Base-by-base conservation (phyloP, 2,797 vertebrate genomes). In the Gymnothorax reevesii region DNA sequence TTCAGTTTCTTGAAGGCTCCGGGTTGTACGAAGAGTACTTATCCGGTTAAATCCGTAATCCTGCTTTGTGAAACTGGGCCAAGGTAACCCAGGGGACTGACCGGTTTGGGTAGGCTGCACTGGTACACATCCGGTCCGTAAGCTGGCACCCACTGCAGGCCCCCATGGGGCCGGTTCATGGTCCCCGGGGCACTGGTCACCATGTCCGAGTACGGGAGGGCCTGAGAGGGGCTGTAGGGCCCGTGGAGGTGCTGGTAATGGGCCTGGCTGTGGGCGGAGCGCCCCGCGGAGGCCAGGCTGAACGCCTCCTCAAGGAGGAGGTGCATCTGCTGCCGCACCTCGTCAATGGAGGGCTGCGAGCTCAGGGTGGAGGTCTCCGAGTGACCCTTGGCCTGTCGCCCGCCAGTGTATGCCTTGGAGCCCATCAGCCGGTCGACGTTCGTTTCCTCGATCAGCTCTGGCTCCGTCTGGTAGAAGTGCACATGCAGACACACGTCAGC, bases 251-350 rank as follows among this genome's bases (percentile, higher is more conserved):
- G 97, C 85, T 95, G 92, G 66, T 97, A 97, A 86, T 94, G 94
- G 90, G 96, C 97, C 79, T 97, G 94, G 89, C 95, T 95, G 71
- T 97, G 97, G 85, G 96, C 96, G 7, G 97, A 96, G 5, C 98
- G 98, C 60, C 98, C 98, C 0, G 98, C 97, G 0, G 98, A 99
- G 2, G 98, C 99, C 94, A 99, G 94, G 92, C 98, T 99, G 94
- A 99, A 99, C 25, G 99, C 99, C 91, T 99, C 98, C 92, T 99
- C 99, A 92, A 99, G 95, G 86, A 99, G 95, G 94, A 99, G 95
- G 92, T 99, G 99, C 99, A 99, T 99, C 95, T 99, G 99, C 89
- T 99, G 98, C 42, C 99, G 95, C 88, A 99, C 99, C 93, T 99
- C 98, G 9, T 99, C 97, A 86, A 99, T 99, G 85, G 99, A 99